A percentile compares a stretch with the other conserved stretches of the same genome.
phyloP scores from a whole-genome alignment of 2,113 vertebrate genomes.

The Daubentonia madagascariensis region DNA sequence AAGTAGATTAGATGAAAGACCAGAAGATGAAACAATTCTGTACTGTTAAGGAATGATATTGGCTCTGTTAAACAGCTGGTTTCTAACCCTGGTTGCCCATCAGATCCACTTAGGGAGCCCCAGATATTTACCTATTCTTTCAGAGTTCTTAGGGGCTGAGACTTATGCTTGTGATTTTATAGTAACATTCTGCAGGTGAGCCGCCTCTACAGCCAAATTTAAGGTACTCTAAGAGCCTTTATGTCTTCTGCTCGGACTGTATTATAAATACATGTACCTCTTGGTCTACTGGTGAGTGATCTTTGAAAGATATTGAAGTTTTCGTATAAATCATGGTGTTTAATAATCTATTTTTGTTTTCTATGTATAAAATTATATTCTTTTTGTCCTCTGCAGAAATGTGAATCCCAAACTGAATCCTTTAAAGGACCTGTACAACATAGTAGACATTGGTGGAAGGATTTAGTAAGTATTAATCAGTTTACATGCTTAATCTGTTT shows the following conservation, averaged over 20 bases:
- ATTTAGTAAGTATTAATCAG: constrained; percentile 81
- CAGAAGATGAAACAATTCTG: neutral
- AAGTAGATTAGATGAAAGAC: neutral
- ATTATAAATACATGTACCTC: neutral
- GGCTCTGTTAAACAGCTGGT: neutral
- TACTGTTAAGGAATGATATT: neutral
- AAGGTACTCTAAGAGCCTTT: neutral
- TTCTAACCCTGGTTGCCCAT: neutral
- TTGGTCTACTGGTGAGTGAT: neutral
- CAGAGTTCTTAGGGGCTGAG: neutral
- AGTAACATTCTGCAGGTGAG: neutral
- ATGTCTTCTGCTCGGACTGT: neutral
- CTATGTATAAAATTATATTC: constrained; percentile 59
- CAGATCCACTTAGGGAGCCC: neutral
- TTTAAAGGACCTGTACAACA: constrained; percentile 59
- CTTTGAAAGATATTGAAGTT: neutral
- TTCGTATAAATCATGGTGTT: neutral
- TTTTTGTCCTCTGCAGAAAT: constrained; percentile 76
- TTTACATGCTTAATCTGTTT: constrained; percentile 29
- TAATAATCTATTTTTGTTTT: neutral
- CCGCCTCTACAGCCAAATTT: neutral
- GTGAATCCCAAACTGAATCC: constrained; percentile 64
- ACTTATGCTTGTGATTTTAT: neutral
- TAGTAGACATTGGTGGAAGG: constrained; percentile 76
- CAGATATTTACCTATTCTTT: neutral